phyloP scores from a whole-genome alignment of 2,113 vertebrate species.

The Engraulis encrasicolus region DNA sequence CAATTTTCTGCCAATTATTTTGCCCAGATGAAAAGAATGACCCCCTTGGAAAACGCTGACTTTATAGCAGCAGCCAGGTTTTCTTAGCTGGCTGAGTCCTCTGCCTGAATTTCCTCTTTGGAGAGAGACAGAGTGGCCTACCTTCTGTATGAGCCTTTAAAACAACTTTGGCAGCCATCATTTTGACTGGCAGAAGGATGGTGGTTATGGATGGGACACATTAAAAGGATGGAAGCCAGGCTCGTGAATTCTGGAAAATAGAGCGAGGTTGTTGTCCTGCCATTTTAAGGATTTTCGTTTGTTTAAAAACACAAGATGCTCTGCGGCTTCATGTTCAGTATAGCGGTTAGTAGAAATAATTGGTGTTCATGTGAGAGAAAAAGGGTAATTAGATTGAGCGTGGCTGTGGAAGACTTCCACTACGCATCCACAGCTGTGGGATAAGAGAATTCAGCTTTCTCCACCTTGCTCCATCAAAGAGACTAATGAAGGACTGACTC shows the following conservation, averaged over 20 bases:
- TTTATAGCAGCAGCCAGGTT: constrained; percentile 28
- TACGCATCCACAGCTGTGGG: neutral
- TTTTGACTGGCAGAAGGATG: constrained; percentile 20
- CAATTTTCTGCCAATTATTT: constrained; percentile 55
- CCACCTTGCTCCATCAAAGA: constrained; percentile 18
- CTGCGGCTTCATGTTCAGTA: neutral
- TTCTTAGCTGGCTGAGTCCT: neutral
- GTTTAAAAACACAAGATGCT: neutral
- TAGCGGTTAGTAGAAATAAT: neutral
- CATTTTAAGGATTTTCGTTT: neutral
- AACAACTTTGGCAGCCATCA: neutral
- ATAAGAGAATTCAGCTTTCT: constrained; percentile 29
- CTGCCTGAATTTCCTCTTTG: constrained; percentile 14
- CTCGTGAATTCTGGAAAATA: neutral
- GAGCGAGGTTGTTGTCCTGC: neutral
- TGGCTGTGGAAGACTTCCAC: neutral
- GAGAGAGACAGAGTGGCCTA: neutral
- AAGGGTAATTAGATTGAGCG: neutral
- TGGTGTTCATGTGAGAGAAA: neutral
- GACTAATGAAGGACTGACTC: constrained; percentile 38
- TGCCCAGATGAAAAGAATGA: constrained; percentile 50
- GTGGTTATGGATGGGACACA: neutral
- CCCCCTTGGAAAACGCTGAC: constrained; percentile 25
- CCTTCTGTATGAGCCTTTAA: constrained; percentile 1
- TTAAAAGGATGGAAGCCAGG: neutral